A percentile compares a stretch with the other conserved stretches of the same genome.
Conservation (phyloP, 2,797 vertebrate species). For the Aphelocoma californica region DNA sequence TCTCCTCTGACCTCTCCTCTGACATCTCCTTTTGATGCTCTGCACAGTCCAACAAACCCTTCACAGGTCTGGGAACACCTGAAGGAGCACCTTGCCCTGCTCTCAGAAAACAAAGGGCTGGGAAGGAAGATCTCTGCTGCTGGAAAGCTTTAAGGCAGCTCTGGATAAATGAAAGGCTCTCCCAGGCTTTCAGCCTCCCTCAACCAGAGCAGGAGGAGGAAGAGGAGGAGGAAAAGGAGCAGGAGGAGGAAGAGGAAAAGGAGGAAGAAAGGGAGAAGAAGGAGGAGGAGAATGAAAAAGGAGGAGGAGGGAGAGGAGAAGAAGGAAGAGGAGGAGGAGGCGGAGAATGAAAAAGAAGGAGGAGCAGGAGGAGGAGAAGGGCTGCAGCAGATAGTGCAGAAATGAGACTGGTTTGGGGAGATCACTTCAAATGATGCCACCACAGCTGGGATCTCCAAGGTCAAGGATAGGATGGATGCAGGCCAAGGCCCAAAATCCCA, state of each 20-base stretch:
- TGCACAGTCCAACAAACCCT: neutral
- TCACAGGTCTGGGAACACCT: neutral
- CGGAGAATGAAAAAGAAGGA: fast-evolving
- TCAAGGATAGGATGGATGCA: neutral
- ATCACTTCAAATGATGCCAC: neutral
- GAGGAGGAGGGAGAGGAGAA: too few species aligned
- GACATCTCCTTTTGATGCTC: neutral
- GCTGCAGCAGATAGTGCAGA: neutral
- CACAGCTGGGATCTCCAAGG: neutral
- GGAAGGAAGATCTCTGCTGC: neutral
- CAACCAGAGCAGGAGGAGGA: neutral
- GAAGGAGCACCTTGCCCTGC: neutral
- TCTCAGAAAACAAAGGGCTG: neutral
- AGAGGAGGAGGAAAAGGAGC: neutral
- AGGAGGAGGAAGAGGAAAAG: neutral
- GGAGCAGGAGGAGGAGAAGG: fast-evolving
- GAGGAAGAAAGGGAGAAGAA: neutral
- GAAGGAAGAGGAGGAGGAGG: fast-evolving
- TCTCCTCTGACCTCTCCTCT: too few species aligned
- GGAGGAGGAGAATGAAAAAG: neutral
- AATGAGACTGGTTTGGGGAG: neutral
- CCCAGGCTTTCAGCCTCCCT: neutral
- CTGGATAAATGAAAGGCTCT: neutral
- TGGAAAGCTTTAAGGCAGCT: neutral
- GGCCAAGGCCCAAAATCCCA: neutral